These are phyloP conservation scores for Slavum lentiscoides DNA, from an alignment of 2,888 invertebrate species.

Conservation along the genomic window DNA sequence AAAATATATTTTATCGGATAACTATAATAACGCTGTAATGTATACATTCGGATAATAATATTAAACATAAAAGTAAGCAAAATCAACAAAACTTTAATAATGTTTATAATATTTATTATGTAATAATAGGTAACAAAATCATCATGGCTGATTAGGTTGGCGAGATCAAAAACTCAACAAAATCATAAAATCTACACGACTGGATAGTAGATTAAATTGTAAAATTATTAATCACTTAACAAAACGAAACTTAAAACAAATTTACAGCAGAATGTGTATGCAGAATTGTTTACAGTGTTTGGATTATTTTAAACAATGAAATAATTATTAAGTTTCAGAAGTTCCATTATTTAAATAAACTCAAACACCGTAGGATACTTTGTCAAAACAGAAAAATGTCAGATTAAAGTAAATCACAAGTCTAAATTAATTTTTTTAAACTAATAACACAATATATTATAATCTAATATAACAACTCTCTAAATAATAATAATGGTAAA, in stretches of 20 bases:
- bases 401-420: not conserved
- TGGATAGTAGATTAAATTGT: not conserved
- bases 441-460: not conserved
- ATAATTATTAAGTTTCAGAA: not conserved
- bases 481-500: not conserved
- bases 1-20: no score
- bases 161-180: constrained; percentile 31
- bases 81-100: not conserved
- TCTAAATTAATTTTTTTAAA: not conserved
- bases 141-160: constrained; percentile 9
- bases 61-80: not conserved
- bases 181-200: not conserved
- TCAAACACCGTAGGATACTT: not conserved
- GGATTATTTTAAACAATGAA: not conserved
- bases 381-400: no score
- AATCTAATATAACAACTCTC: not conserved
- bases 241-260: not conserved
- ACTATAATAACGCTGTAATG: not conserved
- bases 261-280: not conserved
- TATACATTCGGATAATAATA: not conserved
- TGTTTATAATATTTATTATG: not conserved
- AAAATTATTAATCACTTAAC: constrained; percentile 3
- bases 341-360: not conserved
- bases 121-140: constrained; percentile 18
- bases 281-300: not conserved